Percentiles rank a stretch among this genome's conserved stretches.
Evolutionary conservation across 1,140 invertebrate genomes (phyloP).

Genomic region (Babylonia areolata): DNA sequence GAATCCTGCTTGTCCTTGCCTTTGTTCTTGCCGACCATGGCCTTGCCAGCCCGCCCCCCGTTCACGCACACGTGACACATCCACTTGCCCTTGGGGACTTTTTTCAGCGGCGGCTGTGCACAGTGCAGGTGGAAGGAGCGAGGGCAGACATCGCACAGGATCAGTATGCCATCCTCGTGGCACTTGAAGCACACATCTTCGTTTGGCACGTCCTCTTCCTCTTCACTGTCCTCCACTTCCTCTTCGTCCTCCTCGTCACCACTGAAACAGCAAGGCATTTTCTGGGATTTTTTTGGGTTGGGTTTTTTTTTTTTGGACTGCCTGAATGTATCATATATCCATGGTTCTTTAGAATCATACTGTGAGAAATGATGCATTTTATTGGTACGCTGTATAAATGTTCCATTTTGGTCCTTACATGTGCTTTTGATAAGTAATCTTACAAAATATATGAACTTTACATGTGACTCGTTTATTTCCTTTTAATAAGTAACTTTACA

Average conservation of each 20-base stretch:
- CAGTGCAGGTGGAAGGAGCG: constrained; percentile 95
- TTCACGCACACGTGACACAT: constrained; percentile 68
- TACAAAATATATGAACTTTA: too few relatives aligned
- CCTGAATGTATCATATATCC: too few relatives aligned
- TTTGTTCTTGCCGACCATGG: constrained; percentile 29
- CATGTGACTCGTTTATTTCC: too few relatives aligned
- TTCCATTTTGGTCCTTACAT: too few relatives aligned
- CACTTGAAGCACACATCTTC: constrained; percentile 72
- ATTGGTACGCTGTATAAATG: too few relatives aligned
- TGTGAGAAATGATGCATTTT: too few relatives aligned
- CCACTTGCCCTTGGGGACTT: constrained; percentile 86
- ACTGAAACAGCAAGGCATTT: constrained; percentile 25
- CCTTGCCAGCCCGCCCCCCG: constrained; percentile 73
- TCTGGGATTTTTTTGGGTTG: too few relatives aligned
- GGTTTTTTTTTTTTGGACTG: too few relatives aligned
- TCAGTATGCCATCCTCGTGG: constrained; percentile 78
- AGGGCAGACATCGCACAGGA: constrained; percentile 95
- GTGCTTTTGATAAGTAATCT: too few relatives aligned
- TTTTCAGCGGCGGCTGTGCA: constrained; percentile 91
- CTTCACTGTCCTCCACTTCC: constrained; percentile 51
- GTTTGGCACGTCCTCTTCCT: constrained; percentile 60
- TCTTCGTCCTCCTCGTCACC: constrained; percentile 63
- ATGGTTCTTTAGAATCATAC: too few relatives aligned
- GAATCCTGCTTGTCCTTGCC: neutral
- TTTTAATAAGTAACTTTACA: too few relatives aligned